Evolutionary conservation across 2,113 vertebrate species (phyloP).

Genomic region (Pseudonaja textilis): DNA sequence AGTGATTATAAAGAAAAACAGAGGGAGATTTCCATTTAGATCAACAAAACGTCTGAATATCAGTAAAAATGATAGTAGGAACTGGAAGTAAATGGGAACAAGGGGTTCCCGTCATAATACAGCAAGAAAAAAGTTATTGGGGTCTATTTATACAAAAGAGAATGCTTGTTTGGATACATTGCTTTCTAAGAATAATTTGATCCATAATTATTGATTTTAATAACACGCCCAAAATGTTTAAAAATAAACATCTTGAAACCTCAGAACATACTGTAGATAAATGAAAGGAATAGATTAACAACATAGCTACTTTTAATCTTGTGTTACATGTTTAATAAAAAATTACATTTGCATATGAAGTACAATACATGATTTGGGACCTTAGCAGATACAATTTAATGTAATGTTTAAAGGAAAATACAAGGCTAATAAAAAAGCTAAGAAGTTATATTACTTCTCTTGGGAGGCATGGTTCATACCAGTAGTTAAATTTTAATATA

Average conservation of each 20-base stretch:
- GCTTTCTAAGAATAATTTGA: not conserved
- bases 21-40: not conserved
- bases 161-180: not conserved
- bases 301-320: not conserved
- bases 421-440: not conserved
- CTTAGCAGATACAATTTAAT: not conserved
- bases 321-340: not conserved
- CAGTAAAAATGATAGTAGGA: not conserved
- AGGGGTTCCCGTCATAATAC: not conserved
- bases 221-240: not conserved
- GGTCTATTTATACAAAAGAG: not conserved
- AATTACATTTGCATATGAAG: not conserved
- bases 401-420: not conserved
- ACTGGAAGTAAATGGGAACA: not conserved
- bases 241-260: not conserved
- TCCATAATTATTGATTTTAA: not conserved
- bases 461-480: not conserved
- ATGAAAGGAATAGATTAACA: not conserved
- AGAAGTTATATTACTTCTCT: not conserved
- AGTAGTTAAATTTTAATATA: not conserved
- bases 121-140: not conserved
- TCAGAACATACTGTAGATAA: not conserved
- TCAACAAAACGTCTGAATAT: not conserved
- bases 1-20: not conserved
- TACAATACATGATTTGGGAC: not conserved